A percentile compares a stretch with the other conserved stretches of the same genome.
phyloP scores from a whole-genome alignment of 2,888 invertebrate genomes.

The Pristionchus japonicus region DNA sequence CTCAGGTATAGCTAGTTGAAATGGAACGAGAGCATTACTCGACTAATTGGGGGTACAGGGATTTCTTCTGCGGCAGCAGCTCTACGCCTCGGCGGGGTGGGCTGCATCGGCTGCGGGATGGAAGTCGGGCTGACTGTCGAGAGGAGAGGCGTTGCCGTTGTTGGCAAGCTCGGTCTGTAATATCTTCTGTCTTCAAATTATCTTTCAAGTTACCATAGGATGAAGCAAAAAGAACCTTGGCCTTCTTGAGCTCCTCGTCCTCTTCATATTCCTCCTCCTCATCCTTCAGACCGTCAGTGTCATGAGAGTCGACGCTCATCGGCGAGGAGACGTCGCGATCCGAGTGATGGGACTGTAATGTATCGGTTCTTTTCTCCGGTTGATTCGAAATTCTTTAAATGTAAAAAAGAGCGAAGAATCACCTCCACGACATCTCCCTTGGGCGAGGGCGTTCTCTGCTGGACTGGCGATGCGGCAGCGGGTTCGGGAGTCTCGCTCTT shows the following conservation, averaged over 20 bases:
- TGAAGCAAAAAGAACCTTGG: background rate
- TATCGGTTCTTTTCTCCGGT: no score
- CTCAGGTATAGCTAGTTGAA: background rate
- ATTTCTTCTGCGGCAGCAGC: background rate
- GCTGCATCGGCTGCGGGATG: background rate
- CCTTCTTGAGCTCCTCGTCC: background rate
- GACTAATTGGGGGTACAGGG: background rate
- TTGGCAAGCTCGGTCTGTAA: slow-evolving; percentile 1
- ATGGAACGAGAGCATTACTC: background rate
- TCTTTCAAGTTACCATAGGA: background rate
- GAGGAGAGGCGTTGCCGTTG: slow-evolving; percentile 34
- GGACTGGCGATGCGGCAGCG: background rate
- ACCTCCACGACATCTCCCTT: background rate
- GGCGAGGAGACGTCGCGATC: slow-evolving; percentile 23
- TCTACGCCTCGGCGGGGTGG: slow-evolving; percentile 18
- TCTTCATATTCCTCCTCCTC: slow-evolving; percentile 39
- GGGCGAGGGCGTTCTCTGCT: background rate
- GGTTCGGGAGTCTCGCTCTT: background rate
- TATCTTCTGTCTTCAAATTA: no score
- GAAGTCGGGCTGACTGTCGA: slow-evolving; percentile 31
- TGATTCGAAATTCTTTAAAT: background rate
- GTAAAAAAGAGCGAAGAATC: background rate
- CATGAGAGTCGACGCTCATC: slow-evolving; percentile 23
- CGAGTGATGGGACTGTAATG: background rate
- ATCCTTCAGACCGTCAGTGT: slow-evolving; percentile 38